These are phyloP conservation scores for Merodon equestris DNA, from an alignment of 2,888 invertebrate species.

Conservation along the genomic window DNA sequence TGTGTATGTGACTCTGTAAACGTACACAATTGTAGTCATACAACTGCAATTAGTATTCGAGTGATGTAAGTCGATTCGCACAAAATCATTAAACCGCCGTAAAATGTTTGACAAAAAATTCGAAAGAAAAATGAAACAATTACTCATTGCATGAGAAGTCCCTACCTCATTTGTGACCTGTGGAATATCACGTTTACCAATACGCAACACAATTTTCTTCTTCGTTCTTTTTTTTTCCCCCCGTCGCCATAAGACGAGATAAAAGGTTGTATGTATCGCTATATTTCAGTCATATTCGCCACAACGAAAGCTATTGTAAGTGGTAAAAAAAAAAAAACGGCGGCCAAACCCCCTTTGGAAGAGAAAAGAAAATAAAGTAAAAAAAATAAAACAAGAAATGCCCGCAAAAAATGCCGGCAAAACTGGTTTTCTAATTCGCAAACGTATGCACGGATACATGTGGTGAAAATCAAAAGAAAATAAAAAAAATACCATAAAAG, in stretches of 20 bases:
- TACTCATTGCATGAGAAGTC: constrained; percentile 22
- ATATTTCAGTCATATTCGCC: constrained; percentile 5
- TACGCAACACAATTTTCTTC: constrained; percentile 11
- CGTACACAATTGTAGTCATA: constrained; percentile 30
- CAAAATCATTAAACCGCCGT: constrained; percentile 16
- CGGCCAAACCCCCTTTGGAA: constrained; percentile 8
- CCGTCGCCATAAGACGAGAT: neutral
- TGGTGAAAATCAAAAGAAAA: too few species aligned
- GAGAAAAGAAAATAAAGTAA: constrained; percentile 1
- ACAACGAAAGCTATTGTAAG: constrained; percentile 13
- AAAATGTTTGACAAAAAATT: constrained; percentile 20
- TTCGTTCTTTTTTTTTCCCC: too few species aligned
- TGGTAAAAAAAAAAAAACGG: too few species aligned
- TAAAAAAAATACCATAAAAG: too few species aligned
- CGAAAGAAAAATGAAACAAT: neutral
- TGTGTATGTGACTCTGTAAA: too few species aligned
- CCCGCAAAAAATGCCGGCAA: constrained; percentile 58
- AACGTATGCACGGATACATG: neutral
- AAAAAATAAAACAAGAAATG: constrained; percentile 6
- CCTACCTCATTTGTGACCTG: constrained; percentile 32
- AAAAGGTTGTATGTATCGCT: constrained; percentile 21
- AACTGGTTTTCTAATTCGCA: constrained; percentile 63
- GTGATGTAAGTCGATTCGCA: constrained; percentile 48
- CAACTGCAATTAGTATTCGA: constrained; percentile 55
- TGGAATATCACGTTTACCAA: constrained; percentile 47